phyloP scores from a whole-genome alignment of 2,113 vertebrate species.

The Rallus limicola region DNA sequence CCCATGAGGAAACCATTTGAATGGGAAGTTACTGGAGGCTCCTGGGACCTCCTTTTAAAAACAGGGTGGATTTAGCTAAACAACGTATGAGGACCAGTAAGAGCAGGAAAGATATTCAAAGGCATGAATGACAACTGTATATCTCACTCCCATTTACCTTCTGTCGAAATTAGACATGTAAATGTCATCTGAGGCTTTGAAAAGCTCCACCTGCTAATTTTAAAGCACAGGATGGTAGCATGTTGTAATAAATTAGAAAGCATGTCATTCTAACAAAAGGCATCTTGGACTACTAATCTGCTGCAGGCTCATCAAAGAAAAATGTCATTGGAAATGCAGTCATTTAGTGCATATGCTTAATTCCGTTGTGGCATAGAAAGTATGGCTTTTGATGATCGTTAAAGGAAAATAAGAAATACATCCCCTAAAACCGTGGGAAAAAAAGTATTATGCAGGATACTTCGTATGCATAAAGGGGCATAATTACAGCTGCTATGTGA shows the following conservation, averaged over 20 bases:
- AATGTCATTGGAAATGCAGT: constrained; percentile 27
- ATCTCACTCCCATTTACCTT: neutral
- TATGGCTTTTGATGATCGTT: neutral
- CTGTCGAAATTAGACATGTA: neutral
- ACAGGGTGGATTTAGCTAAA: neutral
- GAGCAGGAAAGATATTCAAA: neutral
- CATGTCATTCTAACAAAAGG: constrained; percentile 57
- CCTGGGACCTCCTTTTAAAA: neutral
- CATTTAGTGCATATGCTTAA: neutral
- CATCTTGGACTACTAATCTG: constrained; percentile 23
- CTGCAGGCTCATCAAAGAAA: constrained; percentile 26
- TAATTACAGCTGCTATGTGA: neutral
- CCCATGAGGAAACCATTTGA: neutral
- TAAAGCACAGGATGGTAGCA: neutral
- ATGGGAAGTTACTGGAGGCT: neutral
- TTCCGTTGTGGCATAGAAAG: neutral
- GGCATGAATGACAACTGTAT: neutral
- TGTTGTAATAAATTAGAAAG: constrained; percentile 24
- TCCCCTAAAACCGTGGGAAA: neutral
- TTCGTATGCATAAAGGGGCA: neutral
- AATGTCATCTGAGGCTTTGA: constrained; percentile 40
- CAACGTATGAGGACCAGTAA: neutral
- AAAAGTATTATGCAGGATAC: neutral
- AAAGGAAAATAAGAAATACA: neutral
- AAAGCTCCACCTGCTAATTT: constrained; percentile 49